Evolutionary conservation across 2,113 vertebrate genomes (phyloP), one percentile per base, ranked within the genome.

Genomic region (Rostratula benghalensis): DNA sequence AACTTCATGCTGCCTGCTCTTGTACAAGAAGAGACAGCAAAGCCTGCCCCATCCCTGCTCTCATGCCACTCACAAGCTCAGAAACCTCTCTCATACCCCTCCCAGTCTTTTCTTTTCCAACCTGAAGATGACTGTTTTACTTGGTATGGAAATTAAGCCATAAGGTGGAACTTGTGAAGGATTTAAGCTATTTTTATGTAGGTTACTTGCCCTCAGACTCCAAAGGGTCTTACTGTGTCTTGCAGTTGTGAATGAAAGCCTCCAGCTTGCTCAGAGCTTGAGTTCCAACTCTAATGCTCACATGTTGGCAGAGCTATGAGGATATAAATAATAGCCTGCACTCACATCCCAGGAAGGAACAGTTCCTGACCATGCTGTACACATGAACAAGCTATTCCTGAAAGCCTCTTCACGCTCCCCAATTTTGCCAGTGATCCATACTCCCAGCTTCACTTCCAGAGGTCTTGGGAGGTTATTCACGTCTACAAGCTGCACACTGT

Each of bases 261-360:
- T 95, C 30, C 65, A 94, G 5, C 35, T 84, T 60, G 48, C 48
- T 87, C 61, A 53, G 89, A 39, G 53, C 57, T 68, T 78, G 83
- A 87, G 60, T 81, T 95, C 73, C 76, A 87, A 35, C 53, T 82
- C 70, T 87, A 84, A 60, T 20, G 39, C 57, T 82, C 57, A 76
- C 6, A 6, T 7, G 9, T 25, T 96, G 96, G 84, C 95, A 95
- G 87, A 91, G 87, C 39, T 95, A n/a, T 41, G 24, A 69, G 69
- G 83, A 30, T 91, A 95, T 95, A 94, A 97, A 95, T 95, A 95
- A 96, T 93, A 87, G 89, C 60, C 77, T 94, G 83, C 45, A 51
- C 83, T 91, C 57, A 63, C 56, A 78, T 87, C 69, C 70, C 78
- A 61, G 61, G 89, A 65, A 97, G 89, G 87, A 95, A 95, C 89